Evolutionary conservation across 2,113 vertebrate species (phyloP).

Genomic region (Zapus hudsonius): DNA sequence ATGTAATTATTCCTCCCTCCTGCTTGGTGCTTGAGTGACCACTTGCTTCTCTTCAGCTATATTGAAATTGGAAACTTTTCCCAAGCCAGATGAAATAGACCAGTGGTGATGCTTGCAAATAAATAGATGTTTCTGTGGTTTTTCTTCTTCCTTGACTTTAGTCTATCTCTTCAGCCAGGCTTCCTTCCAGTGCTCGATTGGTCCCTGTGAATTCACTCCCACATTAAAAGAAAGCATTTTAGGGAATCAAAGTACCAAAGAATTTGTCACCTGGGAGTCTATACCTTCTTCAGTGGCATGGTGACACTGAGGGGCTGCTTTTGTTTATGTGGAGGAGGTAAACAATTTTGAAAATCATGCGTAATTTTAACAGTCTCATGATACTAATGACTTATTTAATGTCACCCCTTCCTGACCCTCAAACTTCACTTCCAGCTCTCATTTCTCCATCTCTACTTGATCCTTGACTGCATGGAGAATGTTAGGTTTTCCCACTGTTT

Average conservation of each 20-base stretch:
- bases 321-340: conserved; percentile 12
- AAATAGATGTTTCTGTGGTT: not conserved
- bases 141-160: not conserved
- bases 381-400: not conserved
- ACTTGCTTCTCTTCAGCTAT: not conserved
- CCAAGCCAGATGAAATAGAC: not conserved
- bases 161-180: fast-evolving
- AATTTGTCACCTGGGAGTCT: not conserved
- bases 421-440: not conserved
- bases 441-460: not conserved
- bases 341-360: not conserved
- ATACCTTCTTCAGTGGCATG: not conserved
- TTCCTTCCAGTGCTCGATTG: not conserved
- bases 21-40: not conserved
- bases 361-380: not conserved
- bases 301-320: not conserved
- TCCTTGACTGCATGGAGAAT: not conserved
- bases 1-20: not conserved
- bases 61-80: not conserved
- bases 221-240: not conserved
- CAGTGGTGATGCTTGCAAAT: fast-evolving
- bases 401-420: not conserved
- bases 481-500: not conserved
- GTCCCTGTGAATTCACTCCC: not conserved
- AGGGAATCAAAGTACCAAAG: not conserved